These are phyloP conservation scores for Synodontis membranacea DNA, from an alignment of 2,113 vertebrate species.

Conservation along the genomic window DNA sequence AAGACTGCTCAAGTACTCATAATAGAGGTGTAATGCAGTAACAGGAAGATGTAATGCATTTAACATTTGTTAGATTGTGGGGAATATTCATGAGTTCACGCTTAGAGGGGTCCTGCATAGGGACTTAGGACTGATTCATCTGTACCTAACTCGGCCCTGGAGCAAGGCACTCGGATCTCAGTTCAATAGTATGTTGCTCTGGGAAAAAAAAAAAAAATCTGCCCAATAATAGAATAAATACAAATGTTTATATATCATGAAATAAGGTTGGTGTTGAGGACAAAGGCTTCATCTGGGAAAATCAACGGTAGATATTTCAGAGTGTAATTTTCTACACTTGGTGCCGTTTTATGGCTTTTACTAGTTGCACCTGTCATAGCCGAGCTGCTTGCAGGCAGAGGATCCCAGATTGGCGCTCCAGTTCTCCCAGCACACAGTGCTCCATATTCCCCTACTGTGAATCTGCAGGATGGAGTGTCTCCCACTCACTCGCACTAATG, in stretches of 20 bases:
- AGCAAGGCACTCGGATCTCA: background rate
- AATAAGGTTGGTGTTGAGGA: background rate
- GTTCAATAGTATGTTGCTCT: background rate
- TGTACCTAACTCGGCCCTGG: background rate
- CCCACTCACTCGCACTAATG: constrained; percentile 59
- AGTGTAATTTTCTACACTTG: background rate
- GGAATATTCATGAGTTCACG: background rate
- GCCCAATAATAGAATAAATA: background rate
- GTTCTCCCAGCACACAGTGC: constrained; percentile 57
- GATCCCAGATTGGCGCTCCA: constrained; percentile 51
- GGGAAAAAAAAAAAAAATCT: background rate
- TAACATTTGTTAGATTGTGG: background rate
- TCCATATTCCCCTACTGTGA: constrained; percentile 52
- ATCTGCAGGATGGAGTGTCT: constrained; percentile 57
- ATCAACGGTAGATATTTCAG: background rate
- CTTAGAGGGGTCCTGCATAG: background rate
- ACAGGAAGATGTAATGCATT: background rate
- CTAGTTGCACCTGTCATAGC: constrained; percentile 57
- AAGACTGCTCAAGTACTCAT: background rate
- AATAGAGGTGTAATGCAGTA: background rate
- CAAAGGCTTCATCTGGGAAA: background rate
- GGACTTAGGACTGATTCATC: background rate
- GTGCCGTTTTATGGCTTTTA: background rate
- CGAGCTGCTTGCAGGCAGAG: constrained; percentile 61
- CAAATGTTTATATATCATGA: background rate